A percentile compares a stretch with the other conserved stretches of the same genome.
Conservation (phyloP, 1,140 invertebrate species). For the Drosophila nebulosa region DNA sequence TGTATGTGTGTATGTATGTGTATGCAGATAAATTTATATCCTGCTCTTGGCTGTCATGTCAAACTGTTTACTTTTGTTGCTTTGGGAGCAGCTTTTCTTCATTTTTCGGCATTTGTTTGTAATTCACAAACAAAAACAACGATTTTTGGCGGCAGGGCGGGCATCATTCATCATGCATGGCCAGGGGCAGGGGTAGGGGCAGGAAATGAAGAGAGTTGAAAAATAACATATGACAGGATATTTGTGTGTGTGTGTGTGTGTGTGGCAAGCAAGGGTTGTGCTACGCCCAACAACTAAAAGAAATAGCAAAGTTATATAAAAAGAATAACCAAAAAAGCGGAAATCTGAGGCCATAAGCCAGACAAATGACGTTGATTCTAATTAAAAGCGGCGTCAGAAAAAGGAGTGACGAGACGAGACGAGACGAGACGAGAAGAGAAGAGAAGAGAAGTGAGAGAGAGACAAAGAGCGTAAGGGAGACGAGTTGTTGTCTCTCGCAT, state of each 20-base stretch:
- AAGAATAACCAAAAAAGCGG: constrained; percentile 6
- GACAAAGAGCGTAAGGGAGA: neutral
- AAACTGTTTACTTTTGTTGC: constrained; percentile 46
- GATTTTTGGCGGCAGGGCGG: constrained; percentile 51
- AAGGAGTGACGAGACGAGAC: neutral
- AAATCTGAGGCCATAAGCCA: constrained; percentile 30
- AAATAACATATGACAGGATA: constrained; percentile 69
- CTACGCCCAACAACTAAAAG: neutral
- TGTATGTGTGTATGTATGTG: too few relatives aligned
- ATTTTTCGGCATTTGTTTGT: constrained; percentile 59
- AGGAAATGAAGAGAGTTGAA: too few relatives aligned
- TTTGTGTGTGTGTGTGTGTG: constrained; percentile 17
- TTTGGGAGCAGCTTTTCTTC: constrained; percentile 15
- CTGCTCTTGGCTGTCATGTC: constrained; percentile 34
- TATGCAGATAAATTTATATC: neutral
- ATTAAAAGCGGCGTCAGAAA: constrained; percentile 56
- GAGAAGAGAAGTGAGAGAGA: neutral
- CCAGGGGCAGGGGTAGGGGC: neutral
- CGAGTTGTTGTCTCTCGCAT: neutral
- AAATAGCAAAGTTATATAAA: constrained; percentile 13
- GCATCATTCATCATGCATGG: constrained; percentile 64
- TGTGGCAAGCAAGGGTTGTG: constrained; percentile 26
- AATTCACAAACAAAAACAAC: constrained; percentile 56
- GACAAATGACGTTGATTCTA: constrained; percentile 66
- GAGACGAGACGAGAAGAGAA: neutral